Evolutionary conservation across 2,888 invertebrate species (phyloP), one percentile per base, ranked within the genome.

Genomic region (Caenorhabditis drosophilae): DNA sequence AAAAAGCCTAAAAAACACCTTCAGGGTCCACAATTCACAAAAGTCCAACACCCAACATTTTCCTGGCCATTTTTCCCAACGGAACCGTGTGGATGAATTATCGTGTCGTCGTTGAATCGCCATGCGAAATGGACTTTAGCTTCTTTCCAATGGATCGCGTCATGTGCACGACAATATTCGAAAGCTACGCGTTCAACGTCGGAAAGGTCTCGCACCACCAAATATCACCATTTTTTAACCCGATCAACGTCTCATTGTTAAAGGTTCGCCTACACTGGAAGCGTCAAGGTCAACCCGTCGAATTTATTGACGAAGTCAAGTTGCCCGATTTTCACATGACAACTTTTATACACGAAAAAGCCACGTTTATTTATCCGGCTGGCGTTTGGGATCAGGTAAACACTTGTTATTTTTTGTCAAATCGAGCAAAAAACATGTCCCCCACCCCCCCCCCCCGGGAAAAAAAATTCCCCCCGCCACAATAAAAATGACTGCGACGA

Each of bases 31-130:
- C 64, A 23, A 76, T 83, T 31, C 83, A 83, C 54, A 59, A 72
- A 31, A 75, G 75, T 11, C 83, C 83, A 0, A 83, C 82, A 4
- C 82, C 82, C 1, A 83, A 83, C 56, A 81, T 83, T 27, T 83
- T 84, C 51, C 62, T 80, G 36, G 78, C 80, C 42, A 82, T 83
- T 26, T 79, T 81, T 23, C 82, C 83, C 3, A 83, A 83, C 50
- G 83, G 83, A n/a, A 79, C 77, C 4, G 79, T 78, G 16, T 76
- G 75, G 74, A 74, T 77, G 76, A 79, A 79, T 55, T 79, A 78
- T 59, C 70, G 80, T 50, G 73, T 61, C 0, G 75, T 75, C 0
- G 78, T 83, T 15, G 82, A 83, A 54, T 76, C 80, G 2, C 83
- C 83, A 1, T 83, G 83, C 61, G 75, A 77, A 38, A 81, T 83